These are phyloP conservation scores for Lapara coniferarum DNA, from an alignment of 2,888 invertebrate species.

Conservation along the genomic window DNA sequence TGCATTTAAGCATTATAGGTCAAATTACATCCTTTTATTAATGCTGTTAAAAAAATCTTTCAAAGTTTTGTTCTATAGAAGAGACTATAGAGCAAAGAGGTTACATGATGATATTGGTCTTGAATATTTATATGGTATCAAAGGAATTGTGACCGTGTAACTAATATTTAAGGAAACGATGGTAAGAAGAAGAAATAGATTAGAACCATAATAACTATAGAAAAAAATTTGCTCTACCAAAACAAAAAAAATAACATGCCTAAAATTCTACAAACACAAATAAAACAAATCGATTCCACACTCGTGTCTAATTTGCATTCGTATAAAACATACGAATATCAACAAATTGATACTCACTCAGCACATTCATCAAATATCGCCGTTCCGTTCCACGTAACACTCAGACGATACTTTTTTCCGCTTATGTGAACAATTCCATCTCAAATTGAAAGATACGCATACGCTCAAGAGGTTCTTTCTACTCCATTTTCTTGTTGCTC, in stretches of 20 bases:
- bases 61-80: no score
- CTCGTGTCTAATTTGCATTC: neutral
- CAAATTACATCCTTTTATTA: no score
- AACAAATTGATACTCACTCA: constrained; percentile 24
- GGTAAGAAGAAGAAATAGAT: neutral
- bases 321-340: constrained; percentile 28
- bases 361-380: constrained; percentile 34
- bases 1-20: no score
- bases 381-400: constrained; percentile 23
- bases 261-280: neutral
- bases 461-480: neutral
- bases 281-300: neutral
- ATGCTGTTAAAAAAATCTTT: no score
- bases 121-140: no score
- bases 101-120: no score
- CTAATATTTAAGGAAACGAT: no score
- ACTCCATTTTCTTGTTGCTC: neutral
- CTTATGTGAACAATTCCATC: constrained; percentile 45
- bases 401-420: constrained; percentile 16
- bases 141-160: no score
- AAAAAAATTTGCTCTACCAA: neutral
- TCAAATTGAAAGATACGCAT: constrained; percentile 47
- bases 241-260: neutral
- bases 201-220: neutral
- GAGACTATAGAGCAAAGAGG: no score